These are phyloP conservation scores for Agonum fuliginosum DNA, from an alignment of 2,888 invertebrate genomes.

Conservation along the genomic window DNA sequence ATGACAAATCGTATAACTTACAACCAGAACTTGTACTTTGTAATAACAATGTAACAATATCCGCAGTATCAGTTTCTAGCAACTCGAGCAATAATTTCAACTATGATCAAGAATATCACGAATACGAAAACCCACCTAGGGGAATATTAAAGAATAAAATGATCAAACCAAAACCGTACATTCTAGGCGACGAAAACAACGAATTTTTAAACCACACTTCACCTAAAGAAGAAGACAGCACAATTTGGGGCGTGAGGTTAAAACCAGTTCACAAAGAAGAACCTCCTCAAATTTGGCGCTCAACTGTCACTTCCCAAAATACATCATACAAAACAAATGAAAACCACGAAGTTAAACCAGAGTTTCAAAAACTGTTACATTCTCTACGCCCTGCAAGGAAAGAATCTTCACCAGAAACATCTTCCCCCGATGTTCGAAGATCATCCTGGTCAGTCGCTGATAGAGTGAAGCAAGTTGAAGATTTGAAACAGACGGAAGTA, in stretches of 20 bases:
- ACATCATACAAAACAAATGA: constrained; percentile 66
- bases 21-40: constrained; percentile 31
- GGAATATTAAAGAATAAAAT: constrained; percentile 86
- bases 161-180: constrained; percentile 83
- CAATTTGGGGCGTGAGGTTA: constrained; percentile 75
- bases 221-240: constrained; percentile 55
- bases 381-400: constrained; percentile 67
- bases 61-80: constrained; percentile 62
- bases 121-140: constrained; percentile 75
- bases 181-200: constrained; percentile 80
- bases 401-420: constrained; percentile 62
- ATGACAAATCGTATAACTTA: no score
- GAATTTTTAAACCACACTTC: constrained; percentile 67
- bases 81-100: background rate
- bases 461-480: constrained; percentile 73
- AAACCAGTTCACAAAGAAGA: constrained; percentile 70
- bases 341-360: constrained; percentile 64
- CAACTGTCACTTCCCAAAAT: constrained; percentile 71
- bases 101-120: constrained; percentile 57
- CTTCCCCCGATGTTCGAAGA: constrained; percentile 62
- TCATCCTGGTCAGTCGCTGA: constrained; percentile 74
- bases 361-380: constrained; percentile 69
- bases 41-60: constrained; percentile 32
- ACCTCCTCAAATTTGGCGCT: constrained; percentile 71
- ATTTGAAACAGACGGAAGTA: constrained; percentile 67